Conservation (phyloP, 2,888 invertebrate genomes). For the Stenolophus ochropezus region DNA sequence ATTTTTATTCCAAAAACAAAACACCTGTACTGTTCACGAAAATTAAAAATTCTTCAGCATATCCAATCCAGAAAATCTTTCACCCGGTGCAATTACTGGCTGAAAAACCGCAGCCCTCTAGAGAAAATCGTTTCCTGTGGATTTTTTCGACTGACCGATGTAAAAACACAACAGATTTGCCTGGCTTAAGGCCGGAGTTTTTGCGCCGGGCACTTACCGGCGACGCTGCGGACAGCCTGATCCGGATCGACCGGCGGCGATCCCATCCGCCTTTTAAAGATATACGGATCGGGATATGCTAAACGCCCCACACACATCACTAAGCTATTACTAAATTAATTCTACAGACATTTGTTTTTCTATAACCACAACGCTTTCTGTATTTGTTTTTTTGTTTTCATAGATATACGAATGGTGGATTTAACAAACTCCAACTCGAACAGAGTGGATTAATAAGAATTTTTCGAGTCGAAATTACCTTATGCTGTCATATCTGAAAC, state of each 20-base stretch:
- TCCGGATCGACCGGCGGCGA: constrained; percentile 3
- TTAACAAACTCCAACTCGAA: no score
- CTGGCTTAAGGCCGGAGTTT: constrained; percentile 4
- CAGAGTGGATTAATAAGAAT: no score
- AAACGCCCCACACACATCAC: constrained; percentile 11
- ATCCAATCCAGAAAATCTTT: not conserved
- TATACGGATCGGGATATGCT: constrained; percentile 29
- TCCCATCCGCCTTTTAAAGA: constrained; percentile 15
- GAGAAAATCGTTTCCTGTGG: not conserved
- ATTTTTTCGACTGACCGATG: constrained; percentile 19
- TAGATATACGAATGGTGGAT: not conserved
- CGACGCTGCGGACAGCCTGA: constrained; percentile 12
- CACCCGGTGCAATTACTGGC: not conserved
- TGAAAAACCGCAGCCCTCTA: not conserved
- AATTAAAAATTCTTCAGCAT: not conserved
- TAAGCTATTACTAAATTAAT: constrained; percentile 20
- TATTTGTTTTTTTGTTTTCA: not conserved
- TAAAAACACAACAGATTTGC: constrained; percentile 40
- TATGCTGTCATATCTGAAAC: no score
- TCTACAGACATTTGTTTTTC: not conserved
- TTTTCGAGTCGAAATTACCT: no score
- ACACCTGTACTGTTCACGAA: no score
- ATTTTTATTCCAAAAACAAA: no score
- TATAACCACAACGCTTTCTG: not conserved
- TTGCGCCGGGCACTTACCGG: constrained; percentile 9